Conservation (phyloP, 2,888 invertebrate species). For the Euproctis similis region DNA sequence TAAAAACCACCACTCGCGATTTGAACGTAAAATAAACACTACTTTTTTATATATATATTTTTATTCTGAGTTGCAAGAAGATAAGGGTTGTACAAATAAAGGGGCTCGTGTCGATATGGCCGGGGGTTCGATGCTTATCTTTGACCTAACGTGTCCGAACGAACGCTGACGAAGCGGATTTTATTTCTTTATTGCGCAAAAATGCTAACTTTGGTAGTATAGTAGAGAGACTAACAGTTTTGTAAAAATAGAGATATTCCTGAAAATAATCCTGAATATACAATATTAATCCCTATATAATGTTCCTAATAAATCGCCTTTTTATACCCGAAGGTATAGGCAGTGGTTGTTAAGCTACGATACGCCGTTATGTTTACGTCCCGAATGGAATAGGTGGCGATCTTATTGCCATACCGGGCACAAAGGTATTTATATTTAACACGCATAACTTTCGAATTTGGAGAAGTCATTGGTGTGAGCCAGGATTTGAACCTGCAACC, state of each 20-base stretch:
- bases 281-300: too few relatives aligned
- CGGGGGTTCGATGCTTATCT: constrained; percentile 40
- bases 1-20: constrained; percentile 25
- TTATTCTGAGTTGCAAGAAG: constrained; percentile 40
- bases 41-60: constrained; percentile 45
- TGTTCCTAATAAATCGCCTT: too few relatives aligned
- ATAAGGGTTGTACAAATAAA: constrained; percentile 38
- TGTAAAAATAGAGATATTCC: not conserved
- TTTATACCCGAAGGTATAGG: too few relatives aligned
- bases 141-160: constrained; percentile 31
- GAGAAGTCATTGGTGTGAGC: too few relatives aligned
- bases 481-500: too few relatives aligned
- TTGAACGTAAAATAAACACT: constrained; percentile 32
- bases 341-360: too few relatives aligned
- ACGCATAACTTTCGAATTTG: too few relatives aligned
- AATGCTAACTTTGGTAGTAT: constrained; percentile 53
- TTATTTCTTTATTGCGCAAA: constrained; percentile 69
- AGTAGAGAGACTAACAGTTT: constrained; percentile 23
- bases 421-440: too few relatives aligned
- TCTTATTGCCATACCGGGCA: too few relatives aligned
- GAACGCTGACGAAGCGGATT: constrained; percentile 56
- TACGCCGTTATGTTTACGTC: too few relatives aligned
- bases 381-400: too few relatives aligned
- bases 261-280: too few relatives aligned
- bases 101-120: constrained; percentile 24